Evolutionary conservation across 2,888 invertebrate species (phyloP).

Genomic region (Leptopilina myrica): DNA sequence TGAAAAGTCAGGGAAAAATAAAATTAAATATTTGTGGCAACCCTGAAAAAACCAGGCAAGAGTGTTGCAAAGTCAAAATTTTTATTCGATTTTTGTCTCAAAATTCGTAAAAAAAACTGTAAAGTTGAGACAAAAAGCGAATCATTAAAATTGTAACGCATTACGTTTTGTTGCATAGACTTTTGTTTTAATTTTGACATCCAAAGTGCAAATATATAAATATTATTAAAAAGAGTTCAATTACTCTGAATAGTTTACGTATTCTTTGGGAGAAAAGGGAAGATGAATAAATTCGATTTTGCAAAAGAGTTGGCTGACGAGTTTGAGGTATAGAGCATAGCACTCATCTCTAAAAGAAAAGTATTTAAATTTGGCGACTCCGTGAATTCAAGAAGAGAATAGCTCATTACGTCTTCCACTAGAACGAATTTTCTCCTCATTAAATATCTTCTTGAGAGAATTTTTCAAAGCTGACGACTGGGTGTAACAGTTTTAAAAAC

Average conservation of each 20-base stretch:
- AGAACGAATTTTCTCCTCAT: slow-evolving; percentile 21
- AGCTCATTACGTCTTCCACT: slow-evolving; percentile 30
- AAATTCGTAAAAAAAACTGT: too few relatives aligned
- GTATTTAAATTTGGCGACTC: slow-evolving; percentile 13
- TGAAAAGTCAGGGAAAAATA: too few relatives aligned
- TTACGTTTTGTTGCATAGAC: neutral
- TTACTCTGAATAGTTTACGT: slow-evolving; percentile 1
- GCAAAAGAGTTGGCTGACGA: neutral
- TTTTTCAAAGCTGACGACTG: neutral
- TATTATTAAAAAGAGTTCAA: neutral
- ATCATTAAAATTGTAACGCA: too few relatives aligned
- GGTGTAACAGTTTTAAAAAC: neutral
- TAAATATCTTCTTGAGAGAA: neutral
- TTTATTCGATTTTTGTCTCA: too few relatives aligned
- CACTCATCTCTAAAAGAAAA: slow-evolving; percentile 24
- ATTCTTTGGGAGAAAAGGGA: neutral
- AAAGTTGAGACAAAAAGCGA: too few relatives aligned
- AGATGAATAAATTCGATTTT: neutral
- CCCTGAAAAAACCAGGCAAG: too few relatives aligned
- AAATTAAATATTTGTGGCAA: too few relatives aligned
- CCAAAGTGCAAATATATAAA: neutral
- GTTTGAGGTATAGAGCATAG: neutral
- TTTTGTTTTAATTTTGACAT: neutral
- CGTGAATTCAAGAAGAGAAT: slow-evolving; percentile 23
- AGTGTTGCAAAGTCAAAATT: too few relatives aligned